A percentile compares a stretch with the other conserved stretches of the same genome.
Conservation (phyloP, 2,113 vertebrate genomes). For the Larimichthys polyactis region DNA sequence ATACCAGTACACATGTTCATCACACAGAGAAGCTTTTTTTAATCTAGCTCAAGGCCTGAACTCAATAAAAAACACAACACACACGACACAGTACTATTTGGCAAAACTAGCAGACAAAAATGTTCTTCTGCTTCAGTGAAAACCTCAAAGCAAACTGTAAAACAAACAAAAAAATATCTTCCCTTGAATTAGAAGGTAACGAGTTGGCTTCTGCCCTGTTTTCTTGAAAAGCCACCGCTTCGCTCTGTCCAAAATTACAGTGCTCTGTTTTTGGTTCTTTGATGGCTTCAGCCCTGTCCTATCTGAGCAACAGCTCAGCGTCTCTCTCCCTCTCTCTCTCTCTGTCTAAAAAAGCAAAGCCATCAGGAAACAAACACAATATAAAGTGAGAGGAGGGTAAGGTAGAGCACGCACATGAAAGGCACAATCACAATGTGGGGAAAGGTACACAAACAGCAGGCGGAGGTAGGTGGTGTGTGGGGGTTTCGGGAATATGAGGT, state of each 20-base stretch:
- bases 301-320: slow-evolving; percentile 1
- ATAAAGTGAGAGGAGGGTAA: slow-evolving; percentile 40
- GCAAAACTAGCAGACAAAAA: background rate
- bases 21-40: background rate
- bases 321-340: too few species aligned
- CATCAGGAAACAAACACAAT: slow-evolving; percentile 54
- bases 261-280: slow-evolving; percentile 50
- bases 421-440: slow-evolving; percentile 42
- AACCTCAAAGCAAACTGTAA: slow-evolving; percentile 32
- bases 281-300: slow-evolving; percentile 28
- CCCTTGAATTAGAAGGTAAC: slow-evolving; percentile 30
- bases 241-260: slow-evolving; percentile 64
- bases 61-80: background rate
- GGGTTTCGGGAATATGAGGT: slow-evolving; percentile 22
- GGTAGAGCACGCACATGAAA: slow-evolving; percentile 48
- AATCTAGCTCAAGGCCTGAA: background rate
- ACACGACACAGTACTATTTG: background rate
- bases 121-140: slow-evolving; percentile 3
- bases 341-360: background rate
- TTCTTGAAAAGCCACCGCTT: slow-evolving; percentile 50
- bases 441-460: slow-evolving; percentile 61
- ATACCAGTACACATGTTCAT: slow-evolving; percentile 18
- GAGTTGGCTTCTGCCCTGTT: slow-evolving; percentile 32
- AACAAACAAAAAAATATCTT: slow-evolving; percentile 48
- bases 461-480: slow-evolving; percentile 1